Percentiles rank a stretch among this genome's conserved stretches.
Conservation (phyloP, 2,797 vertebrate species). For the Enteromius thamalakanensis region DNA sequence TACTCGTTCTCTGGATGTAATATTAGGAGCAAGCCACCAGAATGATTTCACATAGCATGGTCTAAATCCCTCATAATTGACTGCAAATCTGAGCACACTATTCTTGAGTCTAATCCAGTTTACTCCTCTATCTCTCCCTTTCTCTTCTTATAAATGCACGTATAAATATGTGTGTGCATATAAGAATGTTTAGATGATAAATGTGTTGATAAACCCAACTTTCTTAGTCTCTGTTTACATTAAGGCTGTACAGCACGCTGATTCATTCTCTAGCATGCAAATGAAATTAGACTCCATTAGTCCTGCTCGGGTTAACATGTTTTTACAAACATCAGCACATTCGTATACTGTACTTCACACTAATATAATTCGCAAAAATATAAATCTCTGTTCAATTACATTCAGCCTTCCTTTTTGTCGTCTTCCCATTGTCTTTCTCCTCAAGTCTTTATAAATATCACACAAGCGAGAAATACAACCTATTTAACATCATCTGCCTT, state of each 20-base stretch:
- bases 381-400: conserved; percentile 27
- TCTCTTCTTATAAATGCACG: conserved; percentile 9
- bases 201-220: conserved; percentile 23
- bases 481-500: neutral
- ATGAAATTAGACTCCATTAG: conserved; percentile 13
- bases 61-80: conserved; percentile 82
- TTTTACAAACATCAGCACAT: conserved; percentile 11
- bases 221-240: neutral
- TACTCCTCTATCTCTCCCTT: conserved; percentile 9
- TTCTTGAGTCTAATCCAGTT: conserved; percentile 56
- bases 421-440: neutral
- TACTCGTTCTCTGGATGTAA: conserved; percentile 73
- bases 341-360: neutral
- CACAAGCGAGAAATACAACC: neutral
- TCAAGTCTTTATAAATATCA: neutral
- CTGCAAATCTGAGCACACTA: conserved; percentile 76
- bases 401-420: neutral
- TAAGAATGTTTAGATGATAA: conserved; percentile 40
- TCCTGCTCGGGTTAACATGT: conserved; percentile 17
- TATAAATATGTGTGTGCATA: conserved; percentile 1
- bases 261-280: conserved; percentile 20
- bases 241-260: neutral
- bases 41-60: conserved; percentile 47
- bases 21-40: conserved; percentile 70
- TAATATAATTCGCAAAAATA: neutral